Evolutionary conservation across 2,888 invertebrate species (phyloP).

Genomic region (Cheilosia urbana): DNA sequence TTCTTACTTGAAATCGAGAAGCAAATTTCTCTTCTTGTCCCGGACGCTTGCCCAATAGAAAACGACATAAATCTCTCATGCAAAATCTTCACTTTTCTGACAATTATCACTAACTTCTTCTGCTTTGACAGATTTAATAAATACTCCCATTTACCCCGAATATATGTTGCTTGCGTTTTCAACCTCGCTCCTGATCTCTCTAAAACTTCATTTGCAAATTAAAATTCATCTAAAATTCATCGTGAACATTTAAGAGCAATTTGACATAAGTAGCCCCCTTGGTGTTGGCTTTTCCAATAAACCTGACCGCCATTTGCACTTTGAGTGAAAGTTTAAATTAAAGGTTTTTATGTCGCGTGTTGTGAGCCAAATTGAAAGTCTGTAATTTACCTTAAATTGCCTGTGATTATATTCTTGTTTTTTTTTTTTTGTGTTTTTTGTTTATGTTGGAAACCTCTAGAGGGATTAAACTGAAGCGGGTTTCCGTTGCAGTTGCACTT

Average conservation of each 20-base stretch:
- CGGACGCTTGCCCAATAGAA: no score
- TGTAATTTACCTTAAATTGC: conserved; percentile 28
- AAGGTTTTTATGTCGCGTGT: conserved; percentile 17
- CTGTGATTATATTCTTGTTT: conserved; percentile 20
- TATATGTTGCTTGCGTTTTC: no score
- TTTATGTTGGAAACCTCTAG: neutral
- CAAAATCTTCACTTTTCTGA: no score
- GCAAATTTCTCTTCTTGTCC: no score
- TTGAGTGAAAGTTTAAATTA: neutral
- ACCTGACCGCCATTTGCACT: neutral
- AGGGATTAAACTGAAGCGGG: neutral
- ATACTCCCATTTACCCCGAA: no score
- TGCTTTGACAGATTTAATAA: no score
- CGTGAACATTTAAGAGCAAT: conserved; percentile 12
- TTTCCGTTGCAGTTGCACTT: neutral
- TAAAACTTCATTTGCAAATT: neutral
- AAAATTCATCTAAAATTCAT: conserved; percentile 11
- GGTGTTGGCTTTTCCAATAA: neutral
- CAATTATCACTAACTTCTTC: no score
- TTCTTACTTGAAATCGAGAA: no score
- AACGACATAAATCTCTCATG: no score
- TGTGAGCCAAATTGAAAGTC: neutral
- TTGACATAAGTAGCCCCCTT: neutral
- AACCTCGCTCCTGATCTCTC: no score
- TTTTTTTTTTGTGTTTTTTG: neutral